phyloP scores from a whole-genome alignment of 2,113 vertebrate genomes.

The Canis aureus region DNA sequence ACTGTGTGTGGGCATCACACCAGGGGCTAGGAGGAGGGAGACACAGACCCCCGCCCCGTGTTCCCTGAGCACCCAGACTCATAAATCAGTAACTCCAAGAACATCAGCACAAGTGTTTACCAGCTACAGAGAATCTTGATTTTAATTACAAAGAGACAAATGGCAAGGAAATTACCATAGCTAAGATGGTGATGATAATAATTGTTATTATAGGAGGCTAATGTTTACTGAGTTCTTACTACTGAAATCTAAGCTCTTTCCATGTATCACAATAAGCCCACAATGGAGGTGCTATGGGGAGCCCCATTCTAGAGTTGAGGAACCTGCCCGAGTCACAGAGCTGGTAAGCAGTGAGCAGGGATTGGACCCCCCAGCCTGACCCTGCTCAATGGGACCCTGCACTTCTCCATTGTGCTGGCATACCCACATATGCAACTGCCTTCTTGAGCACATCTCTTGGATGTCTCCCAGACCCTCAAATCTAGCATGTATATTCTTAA shows the following conservation, averaged over 20 bases:
- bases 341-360: background rate
- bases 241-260: background rate
- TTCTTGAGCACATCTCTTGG: fast-evolving
- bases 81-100: background rate
- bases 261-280: background rate
- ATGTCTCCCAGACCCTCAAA: background rate
- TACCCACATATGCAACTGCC: background rate
- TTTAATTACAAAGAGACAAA: slow-evolving; percentile 75
- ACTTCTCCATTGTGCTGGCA: fast-evolving
- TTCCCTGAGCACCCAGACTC: background rate
- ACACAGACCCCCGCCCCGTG: fast-evolving
- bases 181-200: slow-evolving; percentile 48
- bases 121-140: slow-evolving; percentile 46
- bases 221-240: background rate
- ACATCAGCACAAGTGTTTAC: slow-evolving; percentile 36
- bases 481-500: background rate
- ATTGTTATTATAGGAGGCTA: slow-evolving; percentile 58
- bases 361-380: background rate
- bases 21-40: background rate
- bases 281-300: fast-evolving
- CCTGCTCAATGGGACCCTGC: background rate
- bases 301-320: background rate
- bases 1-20: background rate
- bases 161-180: slow-evolving; percentile 50
- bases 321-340: background rate